Evolutionary conservation across 1,140 invertebrate species (phyloP).

Genomic region (Drosophila trapezifrons): DNA sequence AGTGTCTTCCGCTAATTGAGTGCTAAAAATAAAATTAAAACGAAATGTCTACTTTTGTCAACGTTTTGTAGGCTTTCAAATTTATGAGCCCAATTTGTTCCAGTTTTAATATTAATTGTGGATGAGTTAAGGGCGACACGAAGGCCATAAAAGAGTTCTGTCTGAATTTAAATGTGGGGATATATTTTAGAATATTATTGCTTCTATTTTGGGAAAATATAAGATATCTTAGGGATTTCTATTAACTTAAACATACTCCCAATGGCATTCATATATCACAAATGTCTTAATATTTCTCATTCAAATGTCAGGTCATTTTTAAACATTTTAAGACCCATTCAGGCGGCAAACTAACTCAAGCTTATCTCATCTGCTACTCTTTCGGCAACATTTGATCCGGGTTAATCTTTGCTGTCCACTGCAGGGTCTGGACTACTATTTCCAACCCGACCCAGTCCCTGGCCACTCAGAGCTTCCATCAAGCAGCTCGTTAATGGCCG

Average conservation of each 20-base stretch:
- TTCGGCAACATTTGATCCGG: conserved; percentile 39
- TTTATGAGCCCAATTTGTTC: conserved; percentile 26
- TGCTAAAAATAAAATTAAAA: conserved; percentile 36
- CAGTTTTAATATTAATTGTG: conserved; percentile 27
- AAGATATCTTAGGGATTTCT: not conserved
- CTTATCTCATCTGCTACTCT: conserved; percentile 26
- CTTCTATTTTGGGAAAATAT: not conserved
- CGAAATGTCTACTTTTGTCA: conserved; percentile 28
- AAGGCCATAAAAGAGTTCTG: not conserved
- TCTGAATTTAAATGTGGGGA: too few relatives aligned
- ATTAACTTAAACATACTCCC: not conserved
- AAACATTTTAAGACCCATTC: conserved; percentile 9
- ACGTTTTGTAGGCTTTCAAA: conserved; percentile 13
- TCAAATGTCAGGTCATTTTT: conserved; percentile 2
- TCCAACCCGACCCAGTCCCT: not conserved
- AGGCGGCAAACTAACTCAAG: conserved; percentile 22
- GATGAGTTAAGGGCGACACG: not conserved
- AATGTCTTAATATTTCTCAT: not conserved
- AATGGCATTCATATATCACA: too few relatives aligned
- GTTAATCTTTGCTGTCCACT: conserved; percentile 46
- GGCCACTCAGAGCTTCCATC: conserved; percentile 8
- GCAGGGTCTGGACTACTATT: conserved; percentile 21
- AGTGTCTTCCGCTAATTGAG: conserved; percentile 45
- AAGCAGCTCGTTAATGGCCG: conserved; percentile 48
- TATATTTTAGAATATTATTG: too few relatives aligned